Evolutionary conservation across 1,140 invertebrate species (phyloP).

Genomic region (Scaptomyza montana): DNA sequence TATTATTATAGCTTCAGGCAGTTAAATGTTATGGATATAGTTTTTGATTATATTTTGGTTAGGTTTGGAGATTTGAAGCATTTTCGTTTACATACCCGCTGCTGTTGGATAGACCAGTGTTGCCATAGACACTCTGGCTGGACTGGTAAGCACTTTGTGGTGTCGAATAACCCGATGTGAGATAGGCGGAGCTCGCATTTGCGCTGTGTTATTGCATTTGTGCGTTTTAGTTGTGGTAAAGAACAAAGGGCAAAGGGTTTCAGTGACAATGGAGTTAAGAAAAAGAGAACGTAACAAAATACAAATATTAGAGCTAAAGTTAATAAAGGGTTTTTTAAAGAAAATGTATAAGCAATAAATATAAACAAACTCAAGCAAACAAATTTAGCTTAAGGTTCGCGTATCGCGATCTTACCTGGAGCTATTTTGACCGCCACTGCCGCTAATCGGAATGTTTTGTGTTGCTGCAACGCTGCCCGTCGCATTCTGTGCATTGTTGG

Average conservation of each 20-base stretch:
- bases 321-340: conserved; percentile 3
- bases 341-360: background rate
- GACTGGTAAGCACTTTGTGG: conserved; percentile 84
- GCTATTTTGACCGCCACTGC: conserved; percentile 75
- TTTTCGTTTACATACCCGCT: conserved; percentile 74
- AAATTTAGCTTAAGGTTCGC: background rate
- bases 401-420: conserved; percentile 56
- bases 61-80: background rate
- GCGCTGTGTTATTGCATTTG: conserved; percentile 63
- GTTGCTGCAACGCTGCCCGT: conserved; percentile 56
- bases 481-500: conserved; percentile 50
- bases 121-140: conserved; percentile 84
- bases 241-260: background rate
- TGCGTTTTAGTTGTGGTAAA: conserved; percentile 9
- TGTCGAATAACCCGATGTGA: conserved; percentile 79
- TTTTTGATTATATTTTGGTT: no score
- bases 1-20: conserved; percentile 1
- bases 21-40: no score
- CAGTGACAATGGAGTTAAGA: conserved; percentile 20
- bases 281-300: conserved; percentile 39
- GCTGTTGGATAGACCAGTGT: conserved; percentile 79
- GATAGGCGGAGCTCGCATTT: conserved; percentile 82
- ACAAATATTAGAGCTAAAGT: conserved; percentile 21
- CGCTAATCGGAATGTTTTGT: conserved; percentile 83
- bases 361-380: conserved; percentile 17